These are phyloP conservation scores for Eumeta japonica DNA, from an alignment of 1,140 invertebrate species.

Conservation along the genomic window DNA sequence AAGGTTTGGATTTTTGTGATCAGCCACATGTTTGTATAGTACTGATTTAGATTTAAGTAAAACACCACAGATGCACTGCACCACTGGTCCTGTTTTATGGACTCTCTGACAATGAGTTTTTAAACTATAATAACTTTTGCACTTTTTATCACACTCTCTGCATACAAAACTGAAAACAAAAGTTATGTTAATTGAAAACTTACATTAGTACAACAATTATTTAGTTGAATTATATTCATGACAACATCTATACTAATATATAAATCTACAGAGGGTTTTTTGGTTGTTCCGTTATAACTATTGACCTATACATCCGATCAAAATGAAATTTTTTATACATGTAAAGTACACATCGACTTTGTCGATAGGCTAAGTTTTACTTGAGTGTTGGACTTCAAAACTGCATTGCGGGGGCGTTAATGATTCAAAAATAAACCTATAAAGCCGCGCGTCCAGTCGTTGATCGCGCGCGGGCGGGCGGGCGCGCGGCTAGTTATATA, in stretches of 20 bases:
- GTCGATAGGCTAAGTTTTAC: too few relatives aligned
- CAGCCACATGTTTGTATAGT: constrained; percentile 50
- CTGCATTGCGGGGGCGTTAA: too few relatives aligned
- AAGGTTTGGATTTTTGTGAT: constrained; percentile 47
- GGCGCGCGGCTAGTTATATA: too few relatives aligned
- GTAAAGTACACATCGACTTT: too few relatives aligned
- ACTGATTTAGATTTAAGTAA: constrained; percentile 48
- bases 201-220: background rate
- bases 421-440: too few relatives aligned
- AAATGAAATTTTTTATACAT: background rate
- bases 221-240: background rate
- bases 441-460: too few relatives aligned
- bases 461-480: too few relatives aligned
- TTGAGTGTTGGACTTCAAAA: too few relatives aligned
- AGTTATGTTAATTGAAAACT: constrained; percentile 5
- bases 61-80: constrained; percentile 46
- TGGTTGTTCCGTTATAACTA: too few relatives aligned
- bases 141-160: constrained; percentile 35
- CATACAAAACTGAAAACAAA: constrained; percentile 42
- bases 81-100: constrained; percentile 37
- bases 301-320: background rate
- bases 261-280: too few relatives aligned
- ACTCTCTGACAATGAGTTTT: constrained; percentile 32
- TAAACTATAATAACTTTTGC: constrained; percentile 45
- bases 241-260: background rate